These are phyloP conservation scores for Styela plicata DNA, from an alignment of 23 tunicate species.

Conservation along the genomic window DNA sequence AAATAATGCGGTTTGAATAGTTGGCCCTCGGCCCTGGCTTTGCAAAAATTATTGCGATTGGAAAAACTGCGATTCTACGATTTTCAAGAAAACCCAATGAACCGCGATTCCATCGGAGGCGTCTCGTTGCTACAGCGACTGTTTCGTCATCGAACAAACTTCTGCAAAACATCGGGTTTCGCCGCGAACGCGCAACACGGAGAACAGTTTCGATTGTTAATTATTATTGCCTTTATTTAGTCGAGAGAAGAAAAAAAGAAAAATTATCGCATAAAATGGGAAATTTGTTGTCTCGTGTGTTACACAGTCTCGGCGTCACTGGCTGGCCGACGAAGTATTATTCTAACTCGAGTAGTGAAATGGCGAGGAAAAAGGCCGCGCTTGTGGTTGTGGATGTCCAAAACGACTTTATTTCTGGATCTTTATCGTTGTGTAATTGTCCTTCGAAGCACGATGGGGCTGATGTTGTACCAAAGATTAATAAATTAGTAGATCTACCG, in stretches of 20 bases:
- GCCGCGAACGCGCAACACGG: too few species aligned
- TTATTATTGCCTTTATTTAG: background rate
- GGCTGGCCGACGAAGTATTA: background rate
- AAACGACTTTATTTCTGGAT: slow-evolving; percentile 85
- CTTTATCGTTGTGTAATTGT: slow-evolving; percentile 63
- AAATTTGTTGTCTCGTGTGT: background rate
- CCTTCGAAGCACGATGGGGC: slow-evolving; percentile 92
- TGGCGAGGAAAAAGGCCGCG: slow-evolving; percentile 35
- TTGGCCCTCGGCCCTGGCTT: too few species aligned
- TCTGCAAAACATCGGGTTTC: too few species aligned
- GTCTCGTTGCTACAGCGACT: too few species aligned
- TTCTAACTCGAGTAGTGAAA: background rate
- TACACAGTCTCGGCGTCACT: background rate
- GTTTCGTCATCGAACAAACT: too few species aligned
- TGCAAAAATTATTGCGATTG: too few species aligned
- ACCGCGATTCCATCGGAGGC: too few species aligned
- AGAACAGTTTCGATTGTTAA: too few species aligned
- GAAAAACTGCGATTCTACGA: too few species aligned
- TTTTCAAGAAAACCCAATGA: too few species aligned
- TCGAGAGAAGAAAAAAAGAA: background rate
- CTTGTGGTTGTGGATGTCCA: slow-evolving; percentile 83
- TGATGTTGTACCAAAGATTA: slow-evolving; percentile 56
- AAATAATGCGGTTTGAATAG: too few species aligned
- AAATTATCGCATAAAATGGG: background rate
- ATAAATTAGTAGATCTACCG: slow-evolving; percentile 21